Base-by-base conservation (phyloP, 2,797 vertebrate species). In the Luscinia megarhynchos region DNA sequence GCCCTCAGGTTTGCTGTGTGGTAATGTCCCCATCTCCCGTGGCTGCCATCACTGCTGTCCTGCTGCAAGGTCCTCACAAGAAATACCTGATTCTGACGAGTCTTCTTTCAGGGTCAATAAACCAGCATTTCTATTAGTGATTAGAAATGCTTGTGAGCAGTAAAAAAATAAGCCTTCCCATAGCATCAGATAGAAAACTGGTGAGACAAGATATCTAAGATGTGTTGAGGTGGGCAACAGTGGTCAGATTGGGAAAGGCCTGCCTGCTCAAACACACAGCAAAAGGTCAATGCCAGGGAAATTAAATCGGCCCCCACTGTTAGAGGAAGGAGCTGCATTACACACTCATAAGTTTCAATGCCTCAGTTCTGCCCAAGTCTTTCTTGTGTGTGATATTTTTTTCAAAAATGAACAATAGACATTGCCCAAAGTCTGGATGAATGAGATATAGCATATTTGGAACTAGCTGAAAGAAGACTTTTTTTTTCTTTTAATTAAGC, bases 21-120 rank as follows among this genome's bases (percentile, higher is more conserved):
- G 15, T 8, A 30, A 21, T 2, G 2, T 45, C n/a, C 21, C 38
- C 22, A 16, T 55, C 17, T 24, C 72, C 53, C 0, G 3, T 5
- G 19, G 40, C 50, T 87, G 51, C 67, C 1, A 0, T 29, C 0
- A 1, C 41, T 69, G 5, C 20, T 45, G 12, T 53, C 93, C 68
- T 68, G 38, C 57, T 30, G 10, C 3, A 1, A 53, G 3, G 2
- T 40, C 51, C 67, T 77, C 1, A 1, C 58, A 92, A 92, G n/a
- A 46, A 54, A 74, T 16, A 46, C 11, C 38, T 6, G 15, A 53
- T 80, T 75, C 50, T 51, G 34, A 41, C 0, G 3, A 73, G 26
- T 18, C 17, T 1, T 2, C 27, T 54, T 81, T 66, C 58, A 81
- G 63, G 32, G 48, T 78, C 34, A 43, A 27, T 69, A 75, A 72